Evolutionary conservation across 64 coral and sea anemone genomes (phyloP).

Genomic region (Exaiptasia diaphana): DNA sequence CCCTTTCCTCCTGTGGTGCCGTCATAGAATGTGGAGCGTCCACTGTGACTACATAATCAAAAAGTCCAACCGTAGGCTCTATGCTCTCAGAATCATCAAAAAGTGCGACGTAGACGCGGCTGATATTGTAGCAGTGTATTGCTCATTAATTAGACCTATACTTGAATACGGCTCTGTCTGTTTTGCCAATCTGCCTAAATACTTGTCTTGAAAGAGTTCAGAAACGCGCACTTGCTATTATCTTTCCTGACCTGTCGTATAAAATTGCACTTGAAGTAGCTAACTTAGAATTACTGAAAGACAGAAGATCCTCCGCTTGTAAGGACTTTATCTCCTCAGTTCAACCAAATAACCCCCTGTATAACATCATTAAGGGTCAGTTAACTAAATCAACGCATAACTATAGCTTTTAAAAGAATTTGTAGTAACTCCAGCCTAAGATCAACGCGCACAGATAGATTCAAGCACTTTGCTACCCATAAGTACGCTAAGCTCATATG

Average conservation of each 20-base stretch:
- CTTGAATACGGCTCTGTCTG: constrained; percentile 34
- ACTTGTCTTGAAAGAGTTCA: constrained; percentile 14
- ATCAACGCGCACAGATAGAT: too few species aligned
- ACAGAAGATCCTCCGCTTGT: constrained; percentile 12
- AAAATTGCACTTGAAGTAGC: not conserved
- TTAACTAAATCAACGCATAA: too few species aligned
- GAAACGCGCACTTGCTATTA: constrained; percentile 30
- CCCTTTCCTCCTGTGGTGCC: not conserved
- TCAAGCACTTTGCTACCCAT: too few species aligned
- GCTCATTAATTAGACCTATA: not conserved
- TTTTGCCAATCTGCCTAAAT: constrained; percentile 8
- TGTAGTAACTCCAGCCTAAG: too few species aligned
- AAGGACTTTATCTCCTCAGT: not conserved
- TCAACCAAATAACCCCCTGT: not conserved
- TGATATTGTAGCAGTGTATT: constrained; percentile 23
- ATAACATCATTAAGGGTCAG: too few species aligned
- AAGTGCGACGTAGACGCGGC: not conserved
- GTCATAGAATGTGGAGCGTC: not conserved
- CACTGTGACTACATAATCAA: not conserved
- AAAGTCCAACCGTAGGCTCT: constrained; percentile 2
- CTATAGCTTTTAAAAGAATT: too few species aligned
- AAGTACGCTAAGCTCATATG: too few species aligned
- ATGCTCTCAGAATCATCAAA: not conserved
- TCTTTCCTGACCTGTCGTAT: constrained; percentile 24
- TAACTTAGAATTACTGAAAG: not conserved